phyloP scores from a whole-genome alignment of 2,797 vertebrate genomes.

The Gymnodraco acuticeps region DNA sequence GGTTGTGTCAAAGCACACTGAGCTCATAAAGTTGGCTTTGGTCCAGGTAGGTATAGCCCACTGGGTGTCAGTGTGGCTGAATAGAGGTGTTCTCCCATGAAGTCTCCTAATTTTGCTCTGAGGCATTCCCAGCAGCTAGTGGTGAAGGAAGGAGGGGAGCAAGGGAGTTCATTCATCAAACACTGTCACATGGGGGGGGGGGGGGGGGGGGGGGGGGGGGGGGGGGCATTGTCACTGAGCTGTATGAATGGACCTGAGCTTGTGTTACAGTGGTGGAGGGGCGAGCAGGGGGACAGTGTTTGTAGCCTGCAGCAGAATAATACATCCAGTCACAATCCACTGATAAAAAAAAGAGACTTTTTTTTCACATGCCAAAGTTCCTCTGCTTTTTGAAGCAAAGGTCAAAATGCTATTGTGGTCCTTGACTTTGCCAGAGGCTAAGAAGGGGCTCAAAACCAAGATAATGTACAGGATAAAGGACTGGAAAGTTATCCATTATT shows the following conservation, averaged over 20 bases:
- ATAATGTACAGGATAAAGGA: neutral
- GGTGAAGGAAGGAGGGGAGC: neutral
- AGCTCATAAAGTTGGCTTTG: constrained; percentile 46
- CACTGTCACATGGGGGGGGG: constrained; percentile 77
- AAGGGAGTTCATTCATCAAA: constrained; percentile 77
- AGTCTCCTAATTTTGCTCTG: constrained; percentile 71
- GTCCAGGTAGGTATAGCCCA: constrained; percentile 54
- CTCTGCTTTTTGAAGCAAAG: constrained; percentile 25
- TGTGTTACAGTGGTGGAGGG: constrained; percentile 72
- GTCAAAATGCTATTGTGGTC: constrained; percentile 21
- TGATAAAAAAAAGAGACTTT: constrained; percentile 25
- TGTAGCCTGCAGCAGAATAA: constrained; percentile 66
- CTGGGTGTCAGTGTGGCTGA: constrained; percentile 71
- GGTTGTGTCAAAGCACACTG: neutral
- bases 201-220: neutral
- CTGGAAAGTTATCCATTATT: constrained; percentile 1
- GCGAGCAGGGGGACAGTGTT: constrained; percentile 22
- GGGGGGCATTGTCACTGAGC: constrained; percentile 64
- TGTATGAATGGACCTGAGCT: constrained; percentile 77
- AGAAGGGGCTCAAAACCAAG: neutral
- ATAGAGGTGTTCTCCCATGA: constrained; percentile 62
- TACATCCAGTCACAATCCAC: constrained; percentile 32
- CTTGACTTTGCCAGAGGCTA: constrained; percentile 16
- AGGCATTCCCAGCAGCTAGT: constrained; percentile 29
- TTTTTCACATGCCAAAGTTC: neutral